Percentiles rank a stretch among this genome's conserved stretches.
Conservation (phyloP, 1,140 invertebrate species). For the Batillaria attramentaria region DNA sequence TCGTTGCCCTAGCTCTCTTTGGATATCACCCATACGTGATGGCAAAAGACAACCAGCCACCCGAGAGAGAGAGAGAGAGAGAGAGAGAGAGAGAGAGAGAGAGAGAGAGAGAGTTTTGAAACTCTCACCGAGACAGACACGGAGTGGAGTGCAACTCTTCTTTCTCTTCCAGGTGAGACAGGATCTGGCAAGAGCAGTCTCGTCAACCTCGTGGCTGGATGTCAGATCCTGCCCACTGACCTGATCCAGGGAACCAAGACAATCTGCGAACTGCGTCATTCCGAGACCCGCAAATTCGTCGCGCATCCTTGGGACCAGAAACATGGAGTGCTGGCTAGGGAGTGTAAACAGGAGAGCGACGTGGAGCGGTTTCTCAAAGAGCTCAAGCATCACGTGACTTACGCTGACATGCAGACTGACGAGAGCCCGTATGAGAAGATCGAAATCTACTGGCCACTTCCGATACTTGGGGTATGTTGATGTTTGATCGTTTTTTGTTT, state of each 20-base stretch:
- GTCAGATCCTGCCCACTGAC: slow-evolving; percentile 51
- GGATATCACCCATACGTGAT: too few species aligned
- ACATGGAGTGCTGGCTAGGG: neutral
- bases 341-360: neutral
- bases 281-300: slow-evolving; percentile 34
- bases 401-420: slow-evolving; percentile 39
- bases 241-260: slow-evolving; percentile 53
- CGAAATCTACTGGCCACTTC: slow-evolving; percentile 56
- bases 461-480: slow-evolving; percentile 48
- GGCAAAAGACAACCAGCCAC: too few species aligned
- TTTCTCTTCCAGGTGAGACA: slow-evolving; percentile 59
- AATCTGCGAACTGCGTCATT: slow-evolving; percentile 58
- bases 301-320: slow-evolving; percentile 28
- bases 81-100: too few species aligned
- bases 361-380: slow-evolving; percentile 18
- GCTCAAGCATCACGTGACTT: slow-evolving; percentile 31
- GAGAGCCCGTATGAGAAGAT: slow-evolving; percentile 54
- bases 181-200: slow-evolving; percentile 57
- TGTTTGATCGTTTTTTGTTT: neutral
- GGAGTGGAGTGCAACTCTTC: too few species aligned
- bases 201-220: slow-evolving; percentile 56
- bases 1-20: too few species aligned
- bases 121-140: too few species aligned
- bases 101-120: too few species aligned
- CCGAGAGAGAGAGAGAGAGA: too few species aligned